Evolutionary conservation across 30 jellyfish, hydroid and myxozoan genomes (phyloP).

Genomic region (Aurelia sp.): DNA sequence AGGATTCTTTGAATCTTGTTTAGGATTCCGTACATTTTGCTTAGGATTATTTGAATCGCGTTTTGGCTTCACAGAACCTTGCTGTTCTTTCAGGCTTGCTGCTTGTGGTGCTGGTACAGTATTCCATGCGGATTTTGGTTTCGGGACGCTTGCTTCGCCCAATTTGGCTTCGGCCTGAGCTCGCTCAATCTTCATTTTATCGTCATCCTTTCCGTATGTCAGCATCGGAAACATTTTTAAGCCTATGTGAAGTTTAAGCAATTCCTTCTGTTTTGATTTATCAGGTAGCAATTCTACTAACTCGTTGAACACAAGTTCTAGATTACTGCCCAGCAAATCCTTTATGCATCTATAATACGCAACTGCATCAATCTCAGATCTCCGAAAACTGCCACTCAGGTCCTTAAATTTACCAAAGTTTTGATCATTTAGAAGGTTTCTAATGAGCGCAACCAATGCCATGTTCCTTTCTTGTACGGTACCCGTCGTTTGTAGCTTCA

Average conservation of each 20-base stretch:
- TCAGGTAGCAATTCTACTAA: constrained; percentile 94
- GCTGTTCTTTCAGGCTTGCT: background rate
- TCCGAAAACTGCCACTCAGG: constrained; percentile 88
- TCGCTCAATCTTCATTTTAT: background rate
- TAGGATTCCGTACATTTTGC: background rate
- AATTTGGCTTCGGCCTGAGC: background rate
- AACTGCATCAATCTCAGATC: constrained; percentile 63
- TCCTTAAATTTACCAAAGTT: constrained; percentile 65
- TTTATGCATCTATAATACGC: constrained; percentile 65
- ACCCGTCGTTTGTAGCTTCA: background rate
- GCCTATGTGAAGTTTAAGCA: constrained; percentile 45
- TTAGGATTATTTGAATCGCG: background rate
- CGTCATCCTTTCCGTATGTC: background rate
- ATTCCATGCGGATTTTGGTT: constrained; percentile 34
- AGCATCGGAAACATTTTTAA: constrained; percentile 11
- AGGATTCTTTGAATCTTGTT: background rate
- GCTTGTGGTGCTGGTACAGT: background rate
- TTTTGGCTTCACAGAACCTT: background rate
- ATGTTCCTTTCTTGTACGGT: constrained; percentile 69
- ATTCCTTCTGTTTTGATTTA: constrained; percentile 72
- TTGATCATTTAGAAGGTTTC: constrained; percentile 46
- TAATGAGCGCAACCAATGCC: constrained; percentile 66
- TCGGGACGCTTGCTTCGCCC: background rate
- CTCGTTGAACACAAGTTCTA: constrained; percentile 82
- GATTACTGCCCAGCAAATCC: constrained; percentile 65